phyloP scores from a whole-genome alignment of 2,888 invertebrate species.

The Julus scandinavius region DNA sequence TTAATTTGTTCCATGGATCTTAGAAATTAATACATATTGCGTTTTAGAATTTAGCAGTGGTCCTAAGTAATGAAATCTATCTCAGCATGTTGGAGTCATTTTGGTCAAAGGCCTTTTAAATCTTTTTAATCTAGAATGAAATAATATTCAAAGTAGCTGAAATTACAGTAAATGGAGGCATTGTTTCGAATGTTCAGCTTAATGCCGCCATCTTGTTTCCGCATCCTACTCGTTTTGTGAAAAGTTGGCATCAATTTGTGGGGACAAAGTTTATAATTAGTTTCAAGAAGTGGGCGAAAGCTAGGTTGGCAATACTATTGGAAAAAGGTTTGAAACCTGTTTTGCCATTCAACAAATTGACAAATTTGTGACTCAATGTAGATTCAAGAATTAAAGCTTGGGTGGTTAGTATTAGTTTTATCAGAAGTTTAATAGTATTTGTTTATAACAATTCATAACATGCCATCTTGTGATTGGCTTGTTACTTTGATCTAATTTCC shows the following conservation, averaged over 20 bases:
- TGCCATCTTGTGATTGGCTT: neutral
- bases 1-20: neutral
- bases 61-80: no score
- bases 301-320: neutral
- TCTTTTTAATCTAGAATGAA: neutral
- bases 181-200: neutral
- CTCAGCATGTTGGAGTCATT: no score
- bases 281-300: neutral
- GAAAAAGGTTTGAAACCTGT: neutral
- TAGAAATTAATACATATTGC: no score
- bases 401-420: no score
- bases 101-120: neutral
- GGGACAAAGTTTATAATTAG: neutral
- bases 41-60: no score
- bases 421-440: no score
- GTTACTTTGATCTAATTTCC: neutral
- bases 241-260: neutral
- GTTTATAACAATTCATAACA: no score
- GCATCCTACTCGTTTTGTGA: neutral
- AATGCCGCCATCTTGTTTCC: neutral
- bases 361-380: neutral
- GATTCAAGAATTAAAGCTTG: neutral
- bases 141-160: neutral
- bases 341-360: neutral
- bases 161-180: neutral